Percentiles rank a stretch among this genome's conserved stretches.
Conservation (phyloP, 2,888 invertebrate species). For the Polietes domitor region DNA sequence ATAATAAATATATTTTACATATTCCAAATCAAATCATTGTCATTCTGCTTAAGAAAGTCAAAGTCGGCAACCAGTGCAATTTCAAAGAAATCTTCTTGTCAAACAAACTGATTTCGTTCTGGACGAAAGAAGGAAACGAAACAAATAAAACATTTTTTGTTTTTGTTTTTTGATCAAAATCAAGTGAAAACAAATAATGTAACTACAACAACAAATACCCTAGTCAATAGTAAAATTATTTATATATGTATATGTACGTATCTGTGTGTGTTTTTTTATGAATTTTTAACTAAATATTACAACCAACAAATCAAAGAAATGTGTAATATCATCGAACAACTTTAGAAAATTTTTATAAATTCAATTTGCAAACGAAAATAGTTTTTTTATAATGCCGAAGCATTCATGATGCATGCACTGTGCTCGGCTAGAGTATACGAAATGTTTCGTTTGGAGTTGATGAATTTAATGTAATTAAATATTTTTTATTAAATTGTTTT, state of each 20-base stretch:
- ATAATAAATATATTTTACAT: not conserved
- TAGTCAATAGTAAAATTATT: conserved; percentile 80
- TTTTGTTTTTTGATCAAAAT: conserved; percentile 9
- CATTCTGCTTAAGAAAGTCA: not conserved
- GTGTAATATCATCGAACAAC: conserved; percentile 15
- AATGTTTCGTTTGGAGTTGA: not conserved
- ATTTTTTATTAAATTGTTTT: conserved; percentile 57
- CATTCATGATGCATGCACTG: too few relatives aligned
- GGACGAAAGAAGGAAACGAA: conserved; percentile 7
- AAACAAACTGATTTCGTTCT: conserved; percentile 39
- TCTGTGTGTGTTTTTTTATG: conserved; percentile 46
- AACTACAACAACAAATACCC: conserved; percentile 74
- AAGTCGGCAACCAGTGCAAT: conserved; percentile 58
- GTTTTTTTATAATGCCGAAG: too few relatives aligned
- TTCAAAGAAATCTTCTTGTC: conserved; percentile 45
- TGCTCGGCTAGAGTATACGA: not conserved
- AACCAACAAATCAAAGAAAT: conserved; percentile 44
- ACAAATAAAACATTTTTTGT: not conserved
- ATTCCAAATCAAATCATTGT: conserved; percentile 3
- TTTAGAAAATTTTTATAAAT: conserved; percentile 17
- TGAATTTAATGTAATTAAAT: conserved; percentile 27
- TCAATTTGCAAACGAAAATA: conserved; percentile 10
- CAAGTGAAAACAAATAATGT: conserved; percentile 44
- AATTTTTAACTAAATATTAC: conserved; percentile 46
- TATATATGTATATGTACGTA: conserved; percentile 68